Conservation (phyloP, 2,113 vertebrate genomes). For the Anolis sagrei region DNA sequence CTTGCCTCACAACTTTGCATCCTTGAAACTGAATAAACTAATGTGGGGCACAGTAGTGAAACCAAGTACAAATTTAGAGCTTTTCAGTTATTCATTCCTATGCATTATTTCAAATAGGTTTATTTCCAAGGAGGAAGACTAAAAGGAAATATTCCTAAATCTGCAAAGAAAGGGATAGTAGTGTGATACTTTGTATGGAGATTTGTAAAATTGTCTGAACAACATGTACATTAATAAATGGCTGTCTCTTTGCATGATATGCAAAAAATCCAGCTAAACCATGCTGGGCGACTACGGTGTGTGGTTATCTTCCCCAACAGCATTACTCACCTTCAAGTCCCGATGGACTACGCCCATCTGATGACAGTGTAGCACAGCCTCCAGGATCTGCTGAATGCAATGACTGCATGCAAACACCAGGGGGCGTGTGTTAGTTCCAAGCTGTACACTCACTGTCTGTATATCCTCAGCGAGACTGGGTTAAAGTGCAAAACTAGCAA, state of each 20-base stretch:
- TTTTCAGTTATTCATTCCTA: fast-evolving
- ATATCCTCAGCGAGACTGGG: slow-evolving; percentile 76
- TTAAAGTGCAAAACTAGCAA: slow-evolving; percentile 59
- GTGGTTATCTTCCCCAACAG: slow-evolving; percentile 55
- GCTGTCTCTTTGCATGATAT: slow-evolving; percentile 17
- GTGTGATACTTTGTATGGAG: neutral
- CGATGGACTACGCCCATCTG: slow-evolving; percentile 98
- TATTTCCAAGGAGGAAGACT: neutral
- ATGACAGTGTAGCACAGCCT: slow-evolving; percentile 98
- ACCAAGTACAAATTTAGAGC: neutral
- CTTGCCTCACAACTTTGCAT: neutral
- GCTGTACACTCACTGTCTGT: slow-evolving; percentile 82
- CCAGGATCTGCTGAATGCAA: slow-evolving; percentile 99
- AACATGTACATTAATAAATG: neutral
- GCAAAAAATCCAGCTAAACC: slow-evolving; percentile 64
- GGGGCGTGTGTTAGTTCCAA: slow-evolving; percentile 89
- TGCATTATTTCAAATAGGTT: fast-evolving
- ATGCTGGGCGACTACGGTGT: slow-evolving; percentile 39
- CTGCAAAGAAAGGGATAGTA: neutral
- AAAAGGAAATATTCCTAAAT: neutral
- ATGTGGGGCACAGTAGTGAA: too few species aligned
- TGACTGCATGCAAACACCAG: slow-evolving; percentile 99
- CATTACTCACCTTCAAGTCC: slow-evolving; percentile 94
- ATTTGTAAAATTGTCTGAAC: neutral
- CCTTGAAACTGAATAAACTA: neutral